Conservation (phyloP, 23 tunicate genomes). For the Trididemnum nubilum region DNA sequence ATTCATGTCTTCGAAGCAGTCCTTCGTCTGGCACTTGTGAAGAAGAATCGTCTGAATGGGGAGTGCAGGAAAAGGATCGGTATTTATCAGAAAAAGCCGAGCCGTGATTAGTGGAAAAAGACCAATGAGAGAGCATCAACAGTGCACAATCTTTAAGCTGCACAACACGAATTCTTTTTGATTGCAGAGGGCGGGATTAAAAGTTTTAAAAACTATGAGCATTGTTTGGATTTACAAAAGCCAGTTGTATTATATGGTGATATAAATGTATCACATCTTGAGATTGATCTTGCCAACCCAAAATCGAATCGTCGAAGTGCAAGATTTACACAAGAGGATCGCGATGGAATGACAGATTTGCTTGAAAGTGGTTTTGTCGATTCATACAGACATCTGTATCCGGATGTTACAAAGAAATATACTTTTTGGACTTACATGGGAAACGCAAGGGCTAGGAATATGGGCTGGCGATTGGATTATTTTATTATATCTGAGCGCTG, state of each 20-base stretch:
- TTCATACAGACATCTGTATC: constrained; percentile 79
- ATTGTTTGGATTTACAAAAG: constrained; percentile 61
- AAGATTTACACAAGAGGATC: constrained; percentile 91
- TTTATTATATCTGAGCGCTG: constrained; percentile 69
- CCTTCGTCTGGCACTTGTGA: no score
- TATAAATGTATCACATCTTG: constrained; percentile 89
- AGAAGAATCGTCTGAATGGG: no score
- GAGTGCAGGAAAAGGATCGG: no score
- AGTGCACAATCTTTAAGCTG: no score
- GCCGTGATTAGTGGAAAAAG: no score
- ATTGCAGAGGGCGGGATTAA: no score
- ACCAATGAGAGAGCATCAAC: no score
- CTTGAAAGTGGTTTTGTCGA: constrained; percentile 75
- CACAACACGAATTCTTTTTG: no score
- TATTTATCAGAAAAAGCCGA: no score
- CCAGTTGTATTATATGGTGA: constrained; percentile 96
- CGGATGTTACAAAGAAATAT: constrained; percentile 71
- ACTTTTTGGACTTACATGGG: constrained; percentile 99
- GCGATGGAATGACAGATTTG: constrained; percentile 80
- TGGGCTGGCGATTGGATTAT: constrained; percentile 99
- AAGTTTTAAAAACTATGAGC: constrained; percentile 72
- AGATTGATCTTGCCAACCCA: constrained; percentile 92
- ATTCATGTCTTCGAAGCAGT: no score
- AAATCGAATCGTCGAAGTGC: constrained; percentile 79
- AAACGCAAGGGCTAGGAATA: constrained; percentile 86